A percentile compares a stretch with the other conserved stretches of the same genome.
Evolutionary conservation across 1,140 invertebrate genomes (phyloP).

Genomic region (Cydia amplana): DNA sequence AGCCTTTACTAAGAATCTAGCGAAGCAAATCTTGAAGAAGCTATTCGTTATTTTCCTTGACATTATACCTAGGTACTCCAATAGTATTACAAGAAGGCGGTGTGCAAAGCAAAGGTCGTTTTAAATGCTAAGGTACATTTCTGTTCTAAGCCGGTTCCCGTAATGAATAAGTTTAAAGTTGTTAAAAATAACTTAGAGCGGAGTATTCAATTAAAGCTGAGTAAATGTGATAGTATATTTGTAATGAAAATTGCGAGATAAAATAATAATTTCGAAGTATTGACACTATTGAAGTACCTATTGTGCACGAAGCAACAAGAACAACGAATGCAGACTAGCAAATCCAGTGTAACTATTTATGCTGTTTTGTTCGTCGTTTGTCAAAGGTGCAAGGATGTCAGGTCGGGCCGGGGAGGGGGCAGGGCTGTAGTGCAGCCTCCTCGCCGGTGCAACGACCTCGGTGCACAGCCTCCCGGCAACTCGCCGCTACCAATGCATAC

Average conservation of each 20-base stretch:
- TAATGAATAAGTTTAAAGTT: not conserved
- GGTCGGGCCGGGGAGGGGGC: constrained; percentile 49
- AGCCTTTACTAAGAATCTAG: not conserved
- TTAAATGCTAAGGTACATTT: constrained; percentile 24
- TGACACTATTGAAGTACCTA: not conserved
- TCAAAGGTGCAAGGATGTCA: constrained; percentile 42
- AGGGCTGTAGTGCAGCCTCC: constrained; percentile 64
- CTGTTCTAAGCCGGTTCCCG: not conserved
- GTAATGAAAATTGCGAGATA: no score
- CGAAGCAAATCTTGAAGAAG: constrained; percentile 36
- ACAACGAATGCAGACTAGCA: not conserved
- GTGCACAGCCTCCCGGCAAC: constrained; percentile 52
- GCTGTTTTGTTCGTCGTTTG: constrained; percentile 27
- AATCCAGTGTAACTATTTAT: constrained; percentile 24
- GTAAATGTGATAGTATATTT: no score
- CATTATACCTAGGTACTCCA: constrained; percentile 38
- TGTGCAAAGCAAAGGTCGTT: constrained; percentile 30
- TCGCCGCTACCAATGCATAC: constrained; percentile 48
- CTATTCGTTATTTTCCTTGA: constrained; percentile 45
- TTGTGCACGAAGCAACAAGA: not conserved
- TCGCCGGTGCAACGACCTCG: constrained; percentile 67
- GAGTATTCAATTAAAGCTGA: not conserved
- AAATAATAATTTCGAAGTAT: not conserved
- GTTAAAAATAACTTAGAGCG: not conserved
- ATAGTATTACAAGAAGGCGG: constrained; percentile 24